These are phyloP conservation scores for Octopus sinensis DNA, from an alignment of 1,140 invertebrate species.

Conservation along the genomic window DNA sequence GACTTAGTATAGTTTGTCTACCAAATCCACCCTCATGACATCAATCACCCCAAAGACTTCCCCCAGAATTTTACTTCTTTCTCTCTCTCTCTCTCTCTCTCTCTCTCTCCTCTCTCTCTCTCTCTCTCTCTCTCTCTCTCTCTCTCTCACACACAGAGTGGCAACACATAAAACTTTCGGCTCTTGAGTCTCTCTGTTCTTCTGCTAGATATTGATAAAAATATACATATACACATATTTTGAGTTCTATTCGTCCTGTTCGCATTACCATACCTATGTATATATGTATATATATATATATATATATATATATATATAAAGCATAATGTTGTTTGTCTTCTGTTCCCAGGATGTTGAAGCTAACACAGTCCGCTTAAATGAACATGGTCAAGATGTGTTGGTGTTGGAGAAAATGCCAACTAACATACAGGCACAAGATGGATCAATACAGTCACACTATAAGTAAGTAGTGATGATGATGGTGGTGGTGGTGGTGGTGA, in stretches of 20 bases:
- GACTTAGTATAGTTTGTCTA: no score
- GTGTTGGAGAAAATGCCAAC: conserved; percentile 74
- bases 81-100: background rate
- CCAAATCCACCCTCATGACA: background rate
- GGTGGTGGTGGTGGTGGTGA: no score
- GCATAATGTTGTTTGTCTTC: no score
- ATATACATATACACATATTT: no score
- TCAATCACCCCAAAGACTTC: background rate
- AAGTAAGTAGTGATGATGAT: conserved; percentile 59
- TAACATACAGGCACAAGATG: conserved; percentile 43
- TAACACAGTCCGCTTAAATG: conserved; percentile 81
- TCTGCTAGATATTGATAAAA: no score
- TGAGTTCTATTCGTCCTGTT: no score
- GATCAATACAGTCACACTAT: conserved; percentile 62
- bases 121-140: background rate
- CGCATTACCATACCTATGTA: no score
- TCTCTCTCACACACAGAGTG: no score
- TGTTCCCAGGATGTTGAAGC: conserved; percentile 73
- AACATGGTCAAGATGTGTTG: conserved; percentile 82
- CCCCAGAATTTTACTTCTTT: background rate
- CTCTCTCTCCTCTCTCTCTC: background rate
- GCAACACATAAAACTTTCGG: background rate
- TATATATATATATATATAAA: no score
- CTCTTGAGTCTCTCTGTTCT: background rate
- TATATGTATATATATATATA: no score